Evolutionary conservation across 2,888 invertebrate species (phyloP), one percentile per base, ranked within the genome.

Genomic region (Busseola fusca): DNA sequence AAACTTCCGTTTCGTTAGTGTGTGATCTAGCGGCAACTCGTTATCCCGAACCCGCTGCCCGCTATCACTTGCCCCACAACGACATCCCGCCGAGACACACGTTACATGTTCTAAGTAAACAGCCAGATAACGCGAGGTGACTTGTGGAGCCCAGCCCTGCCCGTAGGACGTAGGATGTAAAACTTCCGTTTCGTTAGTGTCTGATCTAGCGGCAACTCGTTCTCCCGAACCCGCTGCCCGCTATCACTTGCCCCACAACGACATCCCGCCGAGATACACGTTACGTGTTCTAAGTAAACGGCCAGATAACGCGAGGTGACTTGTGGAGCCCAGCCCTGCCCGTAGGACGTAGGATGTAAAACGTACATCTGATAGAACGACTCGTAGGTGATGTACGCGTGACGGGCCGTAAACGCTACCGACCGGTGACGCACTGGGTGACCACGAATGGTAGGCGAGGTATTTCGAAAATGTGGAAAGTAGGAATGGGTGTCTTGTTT

Each of bases 341-440:
- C 86, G 84, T 88, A 89, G 87, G 88, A 89, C 86, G 85, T 88
- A 89, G 86, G 88, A 89, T 87, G 88, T 91, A 89, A 91, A 90
- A 89, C 93, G 91, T 92, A 88, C 90, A 93, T 94, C 94, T 86
- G 94, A 94, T 93, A 93, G 74, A 84, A 75, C 70, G 12, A 18
- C 52, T 71, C 75, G 69, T 87, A 87, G 87, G 86, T 87, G 90
- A 91, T 88, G 89, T 84, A 86, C 87, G 86, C 87, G 84, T 85
- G 85, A 87, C 85, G 81, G 84, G 76, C 83, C 80, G 85, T 80
- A 66, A 80, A 84, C 76, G 85, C 83, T 64, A 78, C 83, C 81
- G 80, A 76, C 69, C 59, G 27, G 59, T 82, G 74, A 80, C 68
- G 73, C 78, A 78, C 60, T 67, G 54, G 59, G 57, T 50, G 72